These are phyloP conservation scores for Grammomys surdaster DNA, from an alignment of 2,113 vertebrate genomes.

Conservation along the genomic window DNA sequence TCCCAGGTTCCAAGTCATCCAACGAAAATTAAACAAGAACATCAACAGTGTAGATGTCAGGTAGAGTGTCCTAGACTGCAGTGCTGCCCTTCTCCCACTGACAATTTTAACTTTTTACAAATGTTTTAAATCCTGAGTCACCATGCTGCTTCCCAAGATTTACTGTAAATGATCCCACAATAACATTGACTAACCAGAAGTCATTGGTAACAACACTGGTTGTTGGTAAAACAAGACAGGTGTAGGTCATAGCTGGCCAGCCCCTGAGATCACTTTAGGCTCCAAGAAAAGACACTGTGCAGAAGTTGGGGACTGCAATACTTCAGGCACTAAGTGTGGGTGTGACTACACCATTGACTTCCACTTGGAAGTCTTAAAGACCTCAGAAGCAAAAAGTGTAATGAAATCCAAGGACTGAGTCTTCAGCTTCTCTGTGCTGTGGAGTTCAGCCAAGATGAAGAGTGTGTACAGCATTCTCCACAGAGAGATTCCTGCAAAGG, in stretches of 20 bases:
- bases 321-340: constrained; percentile 93
- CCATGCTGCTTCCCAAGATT: too few species aligned
- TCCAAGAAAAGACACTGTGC: constrained; percentile 96
- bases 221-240: constrained; percentile 63
- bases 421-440: constrained; percentile 93
- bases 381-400: constrained; percentile 93
- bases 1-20: accelerated
- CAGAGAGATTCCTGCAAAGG: constrained; percentile 94
- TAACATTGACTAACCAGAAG: too few species aligned
- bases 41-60: neutral
- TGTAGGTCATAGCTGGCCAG: constrained; percentile 49
- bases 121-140: too few species aligned
- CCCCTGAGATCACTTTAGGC: too few species aligned
- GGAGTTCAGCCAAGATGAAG: constrained; percentile 95
- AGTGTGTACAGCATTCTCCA: constrained; percentile 95
- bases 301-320: constrained; percentile 95
- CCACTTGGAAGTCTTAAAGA: constrained; percentile 98
- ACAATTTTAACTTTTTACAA: too few species aligned
- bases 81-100: too few species aligned
- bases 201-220: too few species aligned
- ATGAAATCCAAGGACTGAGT: constrained; percentile 94
- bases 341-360: constrained; percentile 96
- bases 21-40: neutral
- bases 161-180: too few species aligned
- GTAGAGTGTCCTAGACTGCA: too few species aligned